A percentile compares a stretch with the other conserved stretches of the same genome.
Conservation (phyloP, 2,888 invertebrate genomes). For the Diploptera punctata region DNA sequence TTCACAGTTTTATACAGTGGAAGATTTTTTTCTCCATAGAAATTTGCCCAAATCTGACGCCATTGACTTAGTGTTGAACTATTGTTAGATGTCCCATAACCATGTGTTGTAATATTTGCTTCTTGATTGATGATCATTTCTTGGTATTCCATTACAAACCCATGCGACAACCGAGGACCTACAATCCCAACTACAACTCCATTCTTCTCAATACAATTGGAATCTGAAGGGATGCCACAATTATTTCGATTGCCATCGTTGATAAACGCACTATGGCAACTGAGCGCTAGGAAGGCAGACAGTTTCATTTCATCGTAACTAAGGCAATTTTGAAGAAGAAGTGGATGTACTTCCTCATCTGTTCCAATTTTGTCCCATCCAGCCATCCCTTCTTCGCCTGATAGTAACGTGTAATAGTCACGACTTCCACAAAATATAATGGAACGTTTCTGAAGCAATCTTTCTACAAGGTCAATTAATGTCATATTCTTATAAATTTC, state of each 20-base stretch:
- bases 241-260: slow-evolving; percentile 64
- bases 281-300: slow-evolving; percentile 64
- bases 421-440: not conserved
- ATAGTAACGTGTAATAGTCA: not conserved
- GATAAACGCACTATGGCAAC: slow-evolving; percentile 66
- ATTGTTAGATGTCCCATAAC: slow-evolving; percentile 49
- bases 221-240: slow-evolving; percentile 60
- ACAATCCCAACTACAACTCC: slow-evolving; percentile 62
- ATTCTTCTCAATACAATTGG: slow-evolving; percentile 55
- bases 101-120: slow-evolving; percentile 61
- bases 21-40: slow-evolving; percentile 51
- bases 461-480: not conserved
- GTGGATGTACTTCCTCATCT: not conserved
- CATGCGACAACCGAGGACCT: slow-evolving; percentile 62
- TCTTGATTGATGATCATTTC: slow-evolving; percentile 63
- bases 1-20: slow-evolving; percentile 50
- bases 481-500: not conserved
- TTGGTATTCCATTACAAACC: slow-evolving; percentile 66
- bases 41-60: slow-evolving; percentile 50
- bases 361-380: not conserved
- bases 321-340: slow-evolving; percentile 60
- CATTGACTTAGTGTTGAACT: slow-evolving; percentile 39
- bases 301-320: slow-evolving; percentile 71
- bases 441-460: not conserved
- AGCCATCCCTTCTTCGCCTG: not conserved